A percentile compares a stretch with the other conserved stretches of the same genome.
Conservation (phyloP, 2,797 vertebrate genomes). For the Tarsius wallacei region DNA sequence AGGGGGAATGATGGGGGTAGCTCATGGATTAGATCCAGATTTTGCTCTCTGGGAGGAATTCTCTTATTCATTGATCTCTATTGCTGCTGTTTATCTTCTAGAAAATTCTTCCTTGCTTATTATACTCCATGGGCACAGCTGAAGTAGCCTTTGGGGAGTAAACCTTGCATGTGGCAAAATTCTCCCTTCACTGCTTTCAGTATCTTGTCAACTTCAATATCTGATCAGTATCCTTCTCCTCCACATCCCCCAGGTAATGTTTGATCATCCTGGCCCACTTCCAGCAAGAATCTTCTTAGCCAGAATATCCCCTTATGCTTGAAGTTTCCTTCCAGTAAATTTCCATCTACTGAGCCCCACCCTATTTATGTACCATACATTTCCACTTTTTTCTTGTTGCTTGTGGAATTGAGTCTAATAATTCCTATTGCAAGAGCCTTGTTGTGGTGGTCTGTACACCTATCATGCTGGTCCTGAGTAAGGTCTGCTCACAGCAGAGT, state of each 20-base stretch:
- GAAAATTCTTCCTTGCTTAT: background rate
- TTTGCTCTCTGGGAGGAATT: slow-evolving; percentile 23
- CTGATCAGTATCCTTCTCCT: no score
- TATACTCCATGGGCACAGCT: background rate
- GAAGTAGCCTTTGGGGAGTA: background rate
- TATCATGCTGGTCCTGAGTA: background rate
- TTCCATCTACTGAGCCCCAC: background rate
- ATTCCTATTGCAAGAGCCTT: background rate
- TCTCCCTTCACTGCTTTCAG: background rate
- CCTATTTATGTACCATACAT: background rate
- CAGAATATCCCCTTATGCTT: background rate
- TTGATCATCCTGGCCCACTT: background rate
- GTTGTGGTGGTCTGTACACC: background rate
- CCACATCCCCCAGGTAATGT: background rate
- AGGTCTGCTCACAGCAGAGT: background rate
- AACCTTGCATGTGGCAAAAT: background rate
- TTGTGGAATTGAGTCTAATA: background rate
- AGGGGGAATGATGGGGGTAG: background rate
- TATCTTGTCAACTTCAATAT: no score
- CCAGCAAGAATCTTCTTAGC: background rate
- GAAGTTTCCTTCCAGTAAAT: background rate
- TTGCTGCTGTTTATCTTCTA: background rate
- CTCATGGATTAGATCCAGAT: background rate
- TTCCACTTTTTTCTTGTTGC: background rate
- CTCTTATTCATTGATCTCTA: background rate